Evolutionary conservation across 2,888 invertebrate species (phyloP).

Genomic region (Melanotus villosus): DNA sequence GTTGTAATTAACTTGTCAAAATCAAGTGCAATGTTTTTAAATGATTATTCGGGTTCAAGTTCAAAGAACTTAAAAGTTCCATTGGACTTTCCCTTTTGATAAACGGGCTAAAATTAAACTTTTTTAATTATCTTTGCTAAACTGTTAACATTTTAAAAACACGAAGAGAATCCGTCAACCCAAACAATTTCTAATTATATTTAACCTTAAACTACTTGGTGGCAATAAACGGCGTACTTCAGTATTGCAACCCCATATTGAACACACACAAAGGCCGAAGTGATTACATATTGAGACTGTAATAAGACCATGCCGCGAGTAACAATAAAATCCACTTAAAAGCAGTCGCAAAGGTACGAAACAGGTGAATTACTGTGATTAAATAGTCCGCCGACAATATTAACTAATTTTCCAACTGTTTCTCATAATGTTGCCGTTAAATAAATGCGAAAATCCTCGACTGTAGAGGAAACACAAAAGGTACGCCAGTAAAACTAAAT

Average conservation of each 20-base stretch:
- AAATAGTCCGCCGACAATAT: slow-evolving; percentile 18
- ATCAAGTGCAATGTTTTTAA: neutral
- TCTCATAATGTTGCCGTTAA: slow-evolving; percentile 20
- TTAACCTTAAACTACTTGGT: slow-evolving; percentile 30
- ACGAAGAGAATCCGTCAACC: too few relatives aligned
- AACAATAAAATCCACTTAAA: slow-evolving; percentile 16
- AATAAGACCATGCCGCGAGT: neutral
- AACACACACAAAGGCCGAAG: slow-evolving; percentile 10
- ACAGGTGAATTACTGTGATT: slow-evolving; percentile 14
- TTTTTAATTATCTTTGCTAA: too few relatives aligned
- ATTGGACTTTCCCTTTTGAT: neutral
- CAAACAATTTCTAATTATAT: slow-evolving; percentile 18
- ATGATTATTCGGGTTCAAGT: neutral
- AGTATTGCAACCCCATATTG: neutral
- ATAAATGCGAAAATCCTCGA: slow-evolving; percentile 25
- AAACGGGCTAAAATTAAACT: neutral
- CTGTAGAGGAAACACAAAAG: slow-evolving; percentile 11
- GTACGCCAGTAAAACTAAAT: slow-evolving; percentile 18
- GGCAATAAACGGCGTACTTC: slow-evolving; percentile 10
- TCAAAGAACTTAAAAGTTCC: slow-evolving; percentile 5
- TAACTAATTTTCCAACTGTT: slow-evolving; percentile 17
- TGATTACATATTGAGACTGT: neutral
- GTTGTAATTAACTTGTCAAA: slow-evolving; percentile 13
- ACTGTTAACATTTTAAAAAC: too few relatives aligned
- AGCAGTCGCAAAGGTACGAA: slow-evolving; percentile 16